Percentiles rank a stretch among this genome's conserved stretches.
phyloP scores from a whole-genome alignment of 53 echinoderm and acorn worm genomes.

The Stichopus horrens region DNA sequence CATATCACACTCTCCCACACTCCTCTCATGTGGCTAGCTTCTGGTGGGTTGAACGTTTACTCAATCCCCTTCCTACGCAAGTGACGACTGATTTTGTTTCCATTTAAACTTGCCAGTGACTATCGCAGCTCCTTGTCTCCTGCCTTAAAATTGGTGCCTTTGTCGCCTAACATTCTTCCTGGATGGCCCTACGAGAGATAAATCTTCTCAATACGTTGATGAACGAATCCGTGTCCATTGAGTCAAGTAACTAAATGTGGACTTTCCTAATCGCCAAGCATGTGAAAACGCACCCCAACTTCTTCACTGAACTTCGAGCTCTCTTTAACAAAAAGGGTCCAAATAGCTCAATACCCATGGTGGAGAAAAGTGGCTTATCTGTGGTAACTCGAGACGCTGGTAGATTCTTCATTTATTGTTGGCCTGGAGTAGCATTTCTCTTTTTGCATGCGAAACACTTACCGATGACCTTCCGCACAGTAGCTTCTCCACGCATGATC shows the following conservation, averaged over 20 bases:
- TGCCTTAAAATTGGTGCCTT: too few species aligned
- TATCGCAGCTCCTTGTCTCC: too few species aligned
- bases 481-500: slow-evolving; percentile 48
- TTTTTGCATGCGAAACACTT: slow-evolving; percentile 58
- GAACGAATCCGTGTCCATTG: slow-evolving; percentile 65
- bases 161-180: slow-evolving; percentile 48
- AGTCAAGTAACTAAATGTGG: slow-evolving; percentile 52
- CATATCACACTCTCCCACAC: slow-evolving; percentile 29
- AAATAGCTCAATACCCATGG: slow-evolving; percentile 55
- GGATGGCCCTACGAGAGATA: slow-evolving; percentile 29
- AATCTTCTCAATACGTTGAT: slow-evolving; percentile 61
- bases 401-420: slow-evolving; percentile 63
- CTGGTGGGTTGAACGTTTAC: slow-evolving; percentile 4
- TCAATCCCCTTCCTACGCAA: too few species aligned
- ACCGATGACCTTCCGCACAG: slow-evolving; percentile 59
- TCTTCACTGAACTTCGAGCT: slow-evolving; percentile 53
- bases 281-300: slow-evolving; percentile 61
- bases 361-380: slow-evolving; percentile 57
- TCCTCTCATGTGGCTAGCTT: slow-evolving; percentile 28
- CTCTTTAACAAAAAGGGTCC: slow-evolving; percentile 62
- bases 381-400: slow-evolving; percentile 55
- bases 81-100: too few species aligned
- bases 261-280: slow-evolving; percentile 53
- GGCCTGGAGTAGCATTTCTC: slow-evolving; percentile 34
- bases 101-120: slow-evolving; percentile 51